These are phyloP conservation scores for Cataglyphis livida DNA, from an alignment of 2,888 invertebrate genomes.

Conservation along the genomic window DNA sequence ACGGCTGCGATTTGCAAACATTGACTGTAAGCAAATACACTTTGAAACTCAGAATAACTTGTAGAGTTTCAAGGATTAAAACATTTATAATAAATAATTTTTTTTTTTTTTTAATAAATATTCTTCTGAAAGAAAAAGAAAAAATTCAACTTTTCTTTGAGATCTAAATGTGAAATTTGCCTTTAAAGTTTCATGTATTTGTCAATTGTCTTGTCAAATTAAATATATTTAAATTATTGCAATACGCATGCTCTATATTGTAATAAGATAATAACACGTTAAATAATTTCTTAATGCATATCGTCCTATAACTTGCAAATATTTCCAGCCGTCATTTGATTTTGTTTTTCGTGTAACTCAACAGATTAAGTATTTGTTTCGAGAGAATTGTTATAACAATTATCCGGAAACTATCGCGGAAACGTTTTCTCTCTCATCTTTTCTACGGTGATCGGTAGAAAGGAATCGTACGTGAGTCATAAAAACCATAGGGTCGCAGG, in stretches of 20 bases:
- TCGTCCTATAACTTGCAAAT: background rate
- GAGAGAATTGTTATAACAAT: background rate
- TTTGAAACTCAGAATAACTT: constrained; percentile 12
- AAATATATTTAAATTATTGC: background rate
- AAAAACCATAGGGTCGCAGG: constrained; percentile 23
- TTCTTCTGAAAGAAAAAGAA: background rate
- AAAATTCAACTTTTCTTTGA: background rate
- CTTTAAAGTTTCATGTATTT: background rate
- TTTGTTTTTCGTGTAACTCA: background rate
- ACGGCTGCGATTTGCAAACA: constrained; percentile 25
- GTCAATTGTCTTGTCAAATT: background rate
- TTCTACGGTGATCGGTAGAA: background rate
- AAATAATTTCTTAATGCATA: background rate
- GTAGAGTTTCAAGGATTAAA: background rate
- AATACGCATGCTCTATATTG: background rate
- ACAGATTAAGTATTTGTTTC: background rate
- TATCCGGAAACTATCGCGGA: background rate
- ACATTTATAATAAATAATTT: background rate
- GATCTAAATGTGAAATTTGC: background rate
- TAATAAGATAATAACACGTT: background rate
- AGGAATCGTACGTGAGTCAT: constrained; percentile 40
- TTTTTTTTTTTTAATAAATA: background rate
- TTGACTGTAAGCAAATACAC: constrained; percentile 20
- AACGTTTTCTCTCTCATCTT: background rate
- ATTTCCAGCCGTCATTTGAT: background rate